Evolutionary conservation across 2,113 vertebrate species (phyloP), one percentile per base, ranked within the genome.

Genomic region (Martes martes): DNA sequence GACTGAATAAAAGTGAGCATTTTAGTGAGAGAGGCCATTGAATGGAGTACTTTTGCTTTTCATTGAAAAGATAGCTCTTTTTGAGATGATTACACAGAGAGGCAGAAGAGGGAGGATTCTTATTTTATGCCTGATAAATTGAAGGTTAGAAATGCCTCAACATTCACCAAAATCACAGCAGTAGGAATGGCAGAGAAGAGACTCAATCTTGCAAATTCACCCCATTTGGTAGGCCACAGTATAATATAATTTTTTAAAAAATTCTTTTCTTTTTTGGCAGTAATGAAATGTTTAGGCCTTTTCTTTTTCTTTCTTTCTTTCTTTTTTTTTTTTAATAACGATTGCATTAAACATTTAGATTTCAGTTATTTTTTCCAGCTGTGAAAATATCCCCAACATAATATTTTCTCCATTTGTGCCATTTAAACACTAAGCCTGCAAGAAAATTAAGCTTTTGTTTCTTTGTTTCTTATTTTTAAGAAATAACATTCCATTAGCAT

Each of bases 321-420:
- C 52, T 55, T 19, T 26, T 47, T 91, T 31, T 45, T 89, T 96
- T 93, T 15, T 1, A 26, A 52, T 83, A 95, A 95, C 11, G 80
- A 96, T 90, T 4, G 26, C 57, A 89, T 94, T 98, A 98, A 97
- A 95, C 89, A 98, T 98, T 98, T 78, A 95, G 79, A 94, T 95
- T 67, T 98, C 31, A 96, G 96, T 50, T 78, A 93, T 96, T 76
- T 93, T 95, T 97, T 94, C 57, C 80, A 98, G 95, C 94, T 98
- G 92, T 93, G 96, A 57, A 98, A 98, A 97, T 65, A 94, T 97
- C 65, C 78, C 42, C 76, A 89, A 94, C 14, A 96, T 59, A 28
- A 28, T 94, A 69, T 86, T 45, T 91, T 11, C 21, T 14, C 55
- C 36, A 71, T 91, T 96, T 65, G 8, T 87, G 23, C 24, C 94